Evolutionary conservation across 2,888 invertebrate species (phyloP).

Genomic region (Kuschelorhynchus macadamiae): DNA sequence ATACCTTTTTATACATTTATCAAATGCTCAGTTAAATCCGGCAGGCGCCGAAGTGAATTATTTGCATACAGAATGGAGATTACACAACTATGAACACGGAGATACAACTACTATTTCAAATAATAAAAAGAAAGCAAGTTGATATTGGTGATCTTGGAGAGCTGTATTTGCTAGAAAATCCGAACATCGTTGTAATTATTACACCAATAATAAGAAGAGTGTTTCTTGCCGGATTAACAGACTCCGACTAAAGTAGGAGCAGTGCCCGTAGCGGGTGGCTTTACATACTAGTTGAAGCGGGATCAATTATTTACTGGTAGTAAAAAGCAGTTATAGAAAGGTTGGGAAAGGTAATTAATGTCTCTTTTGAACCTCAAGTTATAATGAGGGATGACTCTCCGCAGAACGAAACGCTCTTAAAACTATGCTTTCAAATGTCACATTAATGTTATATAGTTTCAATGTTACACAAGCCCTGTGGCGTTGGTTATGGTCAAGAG

Average conservation of each 20-base stretch:
- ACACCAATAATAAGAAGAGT: constrained; percentile 24
- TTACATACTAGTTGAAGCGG: constrained; percentile 21
- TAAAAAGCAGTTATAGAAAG: not conserved
- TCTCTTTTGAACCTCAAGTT: not conserved
- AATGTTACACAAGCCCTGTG: constrained; percentile 8
- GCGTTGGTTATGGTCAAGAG: constrained; percentile 18
- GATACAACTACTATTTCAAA: constrained; percentile 15
- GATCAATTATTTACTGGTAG: constrained; percentile 3
- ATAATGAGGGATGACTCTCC: not conserved
- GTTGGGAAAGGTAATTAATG: not conserved
- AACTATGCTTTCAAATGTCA: not conserved
- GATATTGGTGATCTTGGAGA: constrained; percentile 20
- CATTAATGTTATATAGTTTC: constrained; percentile 9
- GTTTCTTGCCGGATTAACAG: constrained; percentile 26
- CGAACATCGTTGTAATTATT: not conserved
- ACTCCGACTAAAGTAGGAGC: constrained; percentile 28
- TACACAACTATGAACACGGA: constrained; percentile 21
- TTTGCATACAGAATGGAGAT: constrained; percentile 14
- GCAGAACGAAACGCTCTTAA: constrained; percentile 1
- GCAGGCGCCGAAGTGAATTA: constrained; percentile 4
- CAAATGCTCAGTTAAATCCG: not conserved
- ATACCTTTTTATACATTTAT: not conserved
- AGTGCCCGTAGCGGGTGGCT: constrained; percentile 5
- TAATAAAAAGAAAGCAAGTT: constrained; percentile 19
- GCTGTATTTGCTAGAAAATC: constrained; percentile 23